phyloP scores from a whole-genome alignment of 2,888 invertebrate genomes.

The Andrena bicolor region DNA sequence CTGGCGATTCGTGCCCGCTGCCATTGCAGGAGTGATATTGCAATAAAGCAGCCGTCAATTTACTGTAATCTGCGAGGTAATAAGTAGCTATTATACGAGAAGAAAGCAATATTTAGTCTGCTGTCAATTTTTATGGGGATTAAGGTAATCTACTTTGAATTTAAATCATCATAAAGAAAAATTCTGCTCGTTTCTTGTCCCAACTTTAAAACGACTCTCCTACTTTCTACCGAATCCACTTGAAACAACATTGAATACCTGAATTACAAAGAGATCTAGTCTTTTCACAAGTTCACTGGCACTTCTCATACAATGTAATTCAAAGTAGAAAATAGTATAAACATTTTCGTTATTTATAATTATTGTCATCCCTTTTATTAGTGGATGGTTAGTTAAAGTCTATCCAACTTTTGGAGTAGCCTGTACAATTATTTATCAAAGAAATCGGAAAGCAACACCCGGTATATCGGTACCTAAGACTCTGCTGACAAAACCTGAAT shows the following conservation, averaged over 20 bases:
- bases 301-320: too few relatives aligned
- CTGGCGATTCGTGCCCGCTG: background rate
- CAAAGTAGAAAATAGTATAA: too few relatives aligned
- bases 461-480: conserved; percentile 41
- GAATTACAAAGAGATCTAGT: too few relatives aligned
- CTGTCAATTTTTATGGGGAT: conserved; percentile 14
- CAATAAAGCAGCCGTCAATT: conserved; percentile 39
- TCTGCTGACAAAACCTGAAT: conserved; percentile 49
- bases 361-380: too few relatives aligned
- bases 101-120: conserved; percentile 6
- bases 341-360: too few relatives aligned
- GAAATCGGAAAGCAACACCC: conserved; percentile 1
- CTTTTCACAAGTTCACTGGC: too few relatives aligned
- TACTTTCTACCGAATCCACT: too few relatives aligned
- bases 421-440: background rate
- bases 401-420: background rate
- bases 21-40: conserved; percentile 38
- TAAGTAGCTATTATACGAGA: conserved; percentile 14
- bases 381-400: background rate
- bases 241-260: too few relatives aligned
- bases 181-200: background rate
- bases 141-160: background rate
- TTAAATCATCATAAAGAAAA: background rate
- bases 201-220: background rate
- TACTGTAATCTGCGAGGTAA: conserved; percentile 34